Evolutionary conservation across 1,140 invertebrate species (phyloP).

Genomic region (Zaprionus inermis): DNA sequence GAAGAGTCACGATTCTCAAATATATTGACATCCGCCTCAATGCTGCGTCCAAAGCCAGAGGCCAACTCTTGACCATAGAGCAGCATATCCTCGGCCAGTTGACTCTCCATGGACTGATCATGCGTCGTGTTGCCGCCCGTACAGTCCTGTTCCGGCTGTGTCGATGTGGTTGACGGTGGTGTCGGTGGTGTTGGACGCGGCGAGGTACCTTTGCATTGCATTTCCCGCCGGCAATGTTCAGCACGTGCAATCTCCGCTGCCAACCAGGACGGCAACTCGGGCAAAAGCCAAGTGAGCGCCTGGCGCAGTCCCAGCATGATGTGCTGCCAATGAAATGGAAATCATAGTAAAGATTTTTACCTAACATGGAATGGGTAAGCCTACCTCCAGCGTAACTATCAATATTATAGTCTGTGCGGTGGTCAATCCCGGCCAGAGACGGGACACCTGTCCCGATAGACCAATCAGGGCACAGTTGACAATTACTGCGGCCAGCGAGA

Average conservation of each 20-base stretch:
- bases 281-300: constrained; percentile 90
- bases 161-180: constrained; percentile 79
- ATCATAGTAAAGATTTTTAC: background rate
- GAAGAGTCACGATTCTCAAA: constrained; percentile 79
- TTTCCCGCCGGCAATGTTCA: constrained; percentile 91
- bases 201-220: constrained; percentile 85
- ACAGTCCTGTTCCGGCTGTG: constrained; percentile 76
- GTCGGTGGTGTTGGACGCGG: constrained; percentile 82
- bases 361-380: background rate
- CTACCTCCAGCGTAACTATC: constrained; percentile 93
- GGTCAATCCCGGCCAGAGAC: constrained; percentile 94
- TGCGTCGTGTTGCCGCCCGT: constrained; percentile 54
- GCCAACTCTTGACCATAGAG: constrained; percentile 67
- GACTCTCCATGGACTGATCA: constrained; percentile 78
- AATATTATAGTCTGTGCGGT: constrained; percentile 93
- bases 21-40: constrained; percentile 81
- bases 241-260: constrained; percentile 94
- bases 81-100: constrained; percentile 75
- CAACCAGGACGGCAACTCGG: constrained; percentile 96
- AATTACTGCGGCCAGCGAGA: constrained; percentile 96
- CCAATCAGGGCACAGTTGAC: constrained; percentile 98
- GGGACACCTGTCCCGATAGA: constrained; percentile 94
- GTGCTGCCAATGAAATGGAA: constrained; percentile 87
- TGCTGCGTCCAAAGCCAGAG: constrained; percentile 53
- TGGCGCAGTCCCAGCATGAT: constrained; percentile 93